These are phyloP conservation scores for Protophormia terraenovae DNA, from an alignment of 2,888 invertebrate species.

Conservation along the genomic window DNA sequence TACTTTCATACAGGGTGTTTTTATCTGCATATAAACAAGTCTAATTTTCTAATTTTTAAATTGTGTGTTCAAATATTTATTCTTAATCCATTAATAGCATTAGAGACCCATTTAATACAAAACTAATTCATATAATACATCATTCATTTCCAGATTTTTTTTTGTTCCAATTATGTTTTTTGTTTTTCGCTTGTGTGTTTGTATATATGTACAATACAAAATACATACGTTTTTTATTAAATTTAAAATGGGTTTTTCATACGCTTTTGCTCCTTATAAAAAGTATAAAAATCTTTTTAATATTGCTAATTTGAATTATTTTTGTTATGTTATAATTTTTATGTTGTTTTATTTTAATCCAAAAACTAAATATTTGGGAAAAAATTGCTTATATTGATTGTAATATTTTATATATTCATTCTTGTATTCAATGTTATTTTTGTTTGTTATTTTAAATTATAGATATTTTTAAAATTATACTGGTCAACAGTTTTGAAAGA, in stretches of 20 bases:
- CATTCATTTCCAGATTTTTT: too few species aligned
- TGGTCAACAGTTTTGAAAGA: too few species aligned
- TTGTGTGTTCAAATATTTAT: too few species aligned
- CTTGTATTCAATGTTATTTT: not conserved
- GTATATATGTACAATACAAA: constrained; percentile 7
- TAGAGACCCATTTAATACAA: too few species aligned
- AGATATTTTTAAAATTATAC: not conserved
- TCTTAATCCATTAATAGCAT: too few species aligned
- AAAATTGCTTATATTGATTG: constrained; percentile 64
- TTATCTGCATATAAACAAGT: too few species aligned
- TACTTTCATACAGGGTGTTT: too few species aligned
- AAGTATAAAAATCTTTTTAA: constrained; percentile 30
- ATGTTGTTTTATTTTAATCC: constrained; percentile 27
- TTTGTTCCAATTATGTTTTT: too few species aligned
- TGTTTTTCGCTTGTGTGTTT: too few species aligned
- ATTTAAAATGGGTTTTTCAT: not conserved
- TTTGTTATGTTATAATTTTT: constrained; percentile 4
- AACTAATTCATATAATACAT: too few species aligned
- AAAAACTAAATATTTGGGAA: constrained; percentile 38
- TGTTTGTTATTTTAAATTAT: not conserved
- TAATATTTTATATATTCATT: constrained; percentile 18
- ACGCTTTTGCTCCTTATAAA: constrained; percentile 9
- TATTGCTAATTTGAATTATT: constrained; percentile 36
- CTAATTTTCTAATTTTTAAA: too few species aligned
- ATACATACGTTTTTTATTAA: constrained; percentile 13